phyloP scores from a whole-genome alignment of 2,888 invertebrate genomes.

The Oligia fasciuncula region DNA sequence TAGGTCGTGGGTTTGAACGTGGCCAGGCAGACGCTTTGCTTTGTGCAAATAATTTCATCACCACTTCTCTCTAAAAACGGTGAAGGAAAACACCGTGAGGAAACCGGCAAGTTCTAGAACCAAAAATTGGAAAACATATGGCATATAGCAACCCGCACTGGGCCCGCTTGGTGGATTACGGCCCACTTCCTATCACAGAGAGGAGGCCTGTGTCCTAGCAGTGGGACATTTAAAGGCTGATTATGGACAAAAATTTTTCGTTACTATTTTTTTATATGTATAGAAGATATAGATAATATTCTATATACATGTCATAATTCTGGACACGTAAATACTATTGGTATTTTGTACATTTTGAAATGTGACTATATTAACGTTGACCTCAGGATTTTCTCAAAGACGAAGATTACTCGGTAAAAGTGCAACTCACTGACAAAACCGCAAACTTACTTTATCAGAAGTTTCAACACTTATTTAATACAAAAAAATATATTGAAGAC shows the following conservation, averaged over 20 bases:
- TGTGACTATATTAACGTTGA: not conserved
- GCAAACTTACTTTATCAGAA: not conserved
- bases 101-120: not conserved
- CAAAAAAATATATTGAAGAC: not conserved
- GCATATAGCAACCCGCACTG: not conserved
- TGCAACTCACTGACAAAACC: not conserved
- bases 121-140: not conserved
- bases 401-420: not conserved
- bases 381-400: not conserved
- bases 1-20: too few relatives aligned
- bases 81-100: not conserved
- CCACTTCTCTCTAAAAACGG: not conserved
- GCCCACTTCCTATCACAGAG: not conserved
- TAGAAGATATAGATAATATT: not conserved
- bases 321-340: not conserved
- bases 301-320: constrained; percentile 29
- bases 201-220: not conserved
- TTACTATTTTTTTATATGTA: not conserved
- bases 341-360: constrained; percentile 36
- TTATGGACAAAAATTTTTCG: not conserved
- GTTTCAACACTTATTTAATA: not conserved
- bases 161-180: not conserved
- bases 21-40: too few relatives aligned
- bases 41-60: too few relatives aligned
- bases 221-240: not conserved